phyloP scores from a whole-genome alignment of 2,797 vertebrate species.

The Gila robusta region DNA sequence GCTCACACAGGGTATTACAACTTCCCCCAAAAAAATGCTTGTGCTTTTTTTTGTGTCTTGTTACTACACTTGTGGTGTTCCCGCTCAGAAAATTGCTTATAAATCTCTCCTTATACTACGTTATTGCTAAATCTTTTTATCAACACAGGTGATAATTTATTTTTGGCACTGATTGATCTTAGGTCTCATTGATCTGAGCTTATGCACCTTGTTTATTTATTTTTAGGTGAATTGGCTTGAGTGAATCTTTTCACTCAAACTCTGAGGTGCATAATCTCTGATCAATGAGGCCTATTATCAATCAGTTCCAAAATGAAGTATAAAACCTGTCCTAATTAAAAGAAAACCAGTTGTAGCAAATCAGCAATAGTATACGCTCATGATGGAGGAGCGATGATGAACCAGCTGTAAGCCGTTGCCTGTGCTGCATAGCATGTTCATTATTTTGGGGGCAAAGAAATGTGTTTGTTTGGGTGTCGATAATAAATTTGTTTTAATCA shows the following conservation, averaged over 20 bases:
- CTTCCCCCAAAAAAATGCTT: no score
- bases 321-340: no score
- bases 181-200: not conserved
- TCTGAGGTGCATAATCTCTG: no score
- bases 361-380: not conserved
- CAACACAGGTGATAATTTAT: not conserved
- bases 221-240: not conserved
- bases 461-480: not conserved
- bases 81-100: not conserved
- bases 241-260: not conserved
- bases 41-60: no score
- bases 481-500: not conserved
- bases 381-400: not conserved
- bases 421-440: no score
- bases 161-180: not conserved
- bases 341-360: not conserved
- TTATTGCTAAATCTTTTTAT: not conserved
- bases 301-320: no score
- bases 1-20: not conserved
- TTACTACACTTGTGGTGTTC: not conserved
- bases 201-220: no score
- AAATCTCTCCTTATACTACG: not conserved
- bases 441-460: no score
- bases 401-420: no score
- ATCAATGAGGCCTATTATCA: no score